These are phyloP conservation scores for Leptinotarsa juncta DNA, from an alignment of 2,888 invertebrate species.

Conservation along the genomic window DNA sequence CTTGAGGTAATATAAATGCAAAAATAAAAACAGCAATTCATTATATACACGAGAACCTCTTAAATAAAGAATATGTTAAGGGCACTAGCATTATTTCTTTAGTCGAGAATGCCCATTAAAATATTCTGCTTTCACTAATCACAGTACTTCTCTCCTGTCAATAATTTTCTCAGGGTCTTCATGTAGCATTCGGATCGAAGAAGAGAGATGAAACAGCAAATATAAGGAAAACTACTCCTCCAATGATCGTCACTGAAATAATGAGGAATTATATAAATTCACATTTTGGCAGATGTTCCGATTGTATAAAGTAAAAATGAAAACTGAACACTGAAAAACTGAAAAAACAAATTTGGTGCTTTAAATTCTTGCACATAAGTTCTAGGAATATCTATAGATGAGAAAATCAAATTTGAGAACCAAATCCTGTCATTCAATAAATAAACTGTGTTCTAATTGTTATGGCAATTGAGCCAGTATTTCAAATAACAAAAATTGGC, in stretches of 20 bases:
- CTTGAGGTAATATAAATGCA: neutral
- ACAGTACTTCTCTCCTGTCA: neutral
- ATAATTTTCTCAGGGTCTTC: neutral
- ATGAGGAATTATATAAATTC: slow-evolving; percentile 38
- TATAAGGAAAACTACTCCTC: slow-evolving; percentile 93
- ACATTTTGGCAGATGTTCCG: neutral
- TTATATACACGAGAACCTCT: neutral
- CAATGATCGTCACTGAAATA: slow-evolving; percentile 92
- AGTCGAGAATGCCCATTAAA: neutral
- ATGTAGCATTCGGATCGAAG: slow-evolving; percentile 75
- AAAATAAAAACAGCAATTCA: neutral
- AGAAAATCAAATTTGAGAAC: too few species aligned
- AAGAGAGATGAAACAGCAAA: slow-evolving; percentile 94
- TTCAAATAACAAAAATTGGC: too few species aligned
- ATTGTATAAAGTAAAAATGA: too few species aligned
- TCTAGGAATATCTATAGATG: too few species aligned
- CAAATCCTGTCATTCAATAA: too few species aligned
- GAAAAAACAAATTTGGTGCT: too few species aligned
- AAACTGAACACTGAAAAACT: too few species aligned
- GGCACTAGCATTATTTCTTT: neutral
- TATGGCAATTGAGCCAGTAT: too few species aligned
- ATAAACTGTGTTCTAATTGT: too few species aligned
- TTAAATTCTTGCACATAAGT: too few species aligned
- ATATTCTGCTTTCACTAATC: neutral
- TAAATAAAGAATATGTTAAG: slow-evolving; percentile 14